Evolutionary conservation across 2,888 invertebrate genomes (phyloP), one percentile per base, ranked within the genome.

Genomic region (Nezara viridula): DNA sequence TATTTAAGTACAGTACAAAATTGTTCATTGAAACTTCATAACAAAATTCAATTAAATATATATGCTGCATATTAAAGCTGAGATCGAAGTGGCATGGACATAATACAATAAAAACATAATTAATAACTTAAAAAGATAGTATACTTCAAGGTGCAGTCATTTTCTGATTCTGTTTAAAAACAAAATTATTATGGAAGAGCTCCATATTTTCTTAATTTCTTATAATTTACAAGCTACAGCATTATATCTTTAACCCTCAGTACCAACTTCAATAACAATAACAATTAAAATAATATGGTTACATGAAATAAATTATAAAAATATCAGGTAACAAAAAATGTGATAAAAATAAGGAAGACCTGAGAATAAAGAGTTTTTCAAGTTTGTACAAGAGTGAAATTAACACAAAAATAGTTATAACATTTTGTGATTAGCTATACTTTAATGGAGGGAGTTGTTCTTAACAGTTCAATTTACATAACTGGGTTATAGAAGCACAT

Each of bases 401-500:
- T 32, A 88, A 88, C 77, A 12, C 47, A 85, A 88, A 88, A 88
- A 85, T 85, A 81, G 52, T 52, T 9, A 37, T 27, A 88, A 47
- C 49, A 21, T 37, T 88, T 77, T 88, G 88, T 52, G 85, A 73
- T 81, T 52, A 88, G 81, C 85, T 88, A 88, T 85, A 85, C 49
- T 24, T 88, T 86, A 89, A 89, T 89, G 89, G 89, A 89, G 89
- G 89, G 89, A 89, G 89, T 89, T 89, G 85, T 89, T 89, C 60
- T 77, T 32, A 89, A 86, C 52, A 89, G 86, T 86, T 86, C 66
- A 86, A 88, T 88, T 85, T 89, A 85, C 89, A 89, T 73, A 52
- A 89, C 60, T 88, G 66, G 89, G 89, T 85, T 86, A 77, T 49
- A 87, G 81, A 89, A 89, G 89, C 89, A 89, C 89, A 89, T 89